Conservation (phyloP, 53 echinoderm and acorn worm species). For the Glandiceps talaboti region DNA sequence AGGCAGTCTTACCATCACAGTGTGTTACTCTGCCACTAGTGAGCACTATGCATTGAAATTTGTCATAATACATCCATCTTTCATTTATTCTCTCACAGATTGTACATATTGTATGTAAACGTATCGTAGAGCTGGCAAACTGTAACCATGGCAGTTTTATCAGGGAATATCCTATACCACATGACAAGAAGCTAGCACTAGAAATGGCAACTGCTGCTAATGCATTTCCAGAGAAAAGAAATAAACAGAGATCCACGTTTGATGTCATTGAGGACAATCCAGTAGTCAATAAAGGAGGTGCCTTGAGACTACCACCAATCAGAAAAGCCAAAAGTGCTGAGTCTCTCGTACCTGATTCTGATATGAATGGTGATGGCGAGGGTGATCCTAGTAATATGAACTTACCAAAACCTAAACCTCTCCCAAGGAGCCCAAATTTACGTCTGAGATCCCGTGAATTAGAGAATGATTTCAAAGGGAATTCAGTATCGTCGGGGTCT, state of each 20-base stretch:
- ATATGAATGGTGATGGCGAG: neutral
- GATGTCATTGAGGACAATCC: neutral
- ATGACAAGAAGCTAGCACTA: slow-evolving; percentile 17
- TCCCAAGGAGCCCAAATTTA: neutral
- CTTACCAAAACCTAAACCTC: neutral
- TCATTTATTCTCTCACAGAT: slow-evolving; percentile 34
- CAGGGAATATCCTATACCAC: neutral
- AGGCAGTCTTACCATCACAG: too few species aligned
- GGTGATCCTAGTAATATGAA: neutral
- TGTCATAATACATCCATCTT: too few species aligned
- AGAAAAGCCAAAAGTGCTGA: slow-evolving; percentile 19
- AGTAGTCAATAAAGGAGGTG: neutral
- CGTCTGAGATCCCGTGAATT: slow-evolving; percentile 18
- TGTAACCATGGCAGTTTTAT: neutral
- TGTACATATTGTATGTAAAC: slow-evolving; percentile 49
- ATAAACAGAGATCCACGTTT: neutral
- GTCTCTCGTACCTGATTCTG: slow-evolving; percentile 4
- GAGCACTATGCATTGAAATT: too few species aligned
- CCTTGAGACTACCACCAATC: slow-evolving; percentile 9
- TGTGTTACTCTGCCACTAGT: too few species aligned
- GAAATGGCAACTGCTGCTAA: slow-evolving; percentile 32
- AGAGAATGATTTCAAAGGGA: slow-evolving; percentile 12
- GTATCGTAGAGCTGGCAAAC: slow-evolving; percentile 40
- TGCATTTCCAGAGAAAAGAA: slow-evolving; percentile 21
- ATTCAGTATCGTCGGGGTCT: slow-evolving; percentile 22